Conservation (phyloP, 2,113 vertebrate species). For the Hypocryptadius cinnamomeus region DNA sequence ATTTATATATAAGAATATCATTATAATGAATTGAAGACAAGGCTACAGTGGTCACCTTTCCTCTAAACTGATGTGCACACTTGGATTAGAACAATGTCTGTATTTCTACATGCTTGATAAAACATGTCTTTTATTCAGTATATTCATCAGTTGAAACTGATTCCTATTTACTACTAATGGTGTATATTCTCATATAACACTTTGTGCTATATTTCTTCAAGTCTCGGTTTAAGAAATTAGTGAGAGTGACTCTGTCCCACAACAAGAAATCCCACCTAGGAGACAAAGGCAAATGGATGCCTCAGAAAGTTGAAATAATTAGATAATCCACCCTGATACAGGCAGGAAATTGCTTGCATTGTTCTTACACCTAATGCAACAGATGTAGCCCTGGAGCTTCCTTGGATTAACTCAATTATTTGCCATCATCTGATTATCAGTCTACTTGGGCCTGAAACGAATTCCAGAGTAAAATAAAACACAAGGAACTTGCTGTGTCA, state of each 20-base stretch:
- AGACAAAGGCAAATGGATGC: neutral
- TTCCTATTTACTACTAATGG: neutral
- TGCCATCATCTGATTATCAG: neutral
- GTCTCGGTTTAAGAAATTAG: neutral
- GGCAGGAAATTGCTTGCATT: neutral
- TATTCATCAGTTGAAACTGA: neutral
- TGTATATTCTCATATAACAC: neutral
- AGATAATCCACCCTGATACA: neutral
- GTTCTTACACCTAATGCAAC: neutral
- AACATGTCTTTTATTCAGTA: neutral
- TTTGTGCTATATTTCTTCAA: neutral
- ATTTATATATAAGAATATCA: neutral
- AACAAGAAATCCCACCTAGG: neutral
- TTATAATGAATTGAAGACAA: neutral
- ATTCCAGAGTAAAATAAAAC: neutral
- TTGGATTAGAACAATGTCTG: neutral
- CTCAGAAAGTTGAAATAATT: neutral
- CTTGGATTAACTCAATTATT: slow-evolving; percentile 9
- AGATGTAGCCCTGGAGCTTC: neutral
- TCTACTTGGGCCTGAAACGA: neutral
- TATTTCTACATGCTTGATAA: neutral
- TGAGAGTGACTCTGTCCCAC: neutral
- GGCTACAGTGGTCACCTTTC: neutral
- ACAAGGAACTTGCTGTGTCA: neutral
- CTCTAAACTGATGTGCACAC: neutral